Evolutionary conservation across 1,140 invertebrate genomes (phyloP).

Genomic region (Tetranychus urticae): DNA sequence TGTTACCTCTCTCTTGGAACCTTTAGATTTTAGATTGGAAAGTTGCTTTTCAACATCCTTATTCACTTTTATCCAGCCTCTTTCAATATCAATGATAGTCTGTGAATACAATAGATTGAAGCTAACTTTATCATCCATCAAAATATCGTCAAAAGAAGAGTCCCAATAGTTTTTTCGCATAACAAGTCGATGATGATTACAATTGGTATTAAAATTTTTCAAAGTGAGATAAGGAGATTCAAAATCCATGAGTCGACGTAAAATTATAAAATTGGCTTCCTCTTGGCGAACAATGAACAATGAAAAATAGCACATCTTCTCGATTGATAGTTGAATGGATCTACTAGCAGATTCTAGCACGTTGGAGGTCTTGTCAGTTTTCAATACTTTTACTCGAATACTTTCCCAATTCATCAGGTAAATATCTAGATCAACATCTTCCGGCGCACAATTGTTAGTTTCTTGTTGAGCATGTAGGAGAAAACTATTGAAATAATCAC

Average conservation of each 20-base stretch:
- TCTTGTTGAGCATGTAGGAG: conserved; percentile 68
- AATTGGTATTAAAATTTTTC: conserved; percentile 24
- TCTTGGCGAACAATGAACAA: conserved; percentile 41
- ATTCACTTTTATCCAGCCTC: conserved; percentile 51
- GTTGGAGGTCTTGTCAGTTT: conserved; percentile 52
- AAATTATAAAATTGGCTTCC: conserved; percentile 23
- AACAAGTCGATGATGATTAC: conserved; percentile 33
- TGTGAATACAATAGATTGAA: conserved; percentile 69
- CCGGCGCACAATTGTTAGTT: conserved; percentile 26
- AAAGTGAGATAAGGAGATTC: conserved; percentile 84
- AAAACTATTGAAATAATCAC: conserved; percentile 59
- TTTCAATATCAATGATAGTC: conserved; percentile 54
- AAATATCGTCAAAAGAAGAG: conserved; percentile 46
- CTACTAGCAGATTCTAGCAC: conserved; percentile 51
- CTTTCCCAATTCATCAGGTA: conserved; percentile 61
- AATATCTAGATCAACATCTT: conserved; percentile 50
- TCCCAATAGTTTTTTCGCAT: conserved; percentile 76
- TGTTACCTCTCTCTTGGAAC: conserved; percentile 51
- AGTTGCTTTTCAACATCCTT: conserved; percentile 43
- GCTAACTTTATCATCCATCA: conserved; percentile 50
- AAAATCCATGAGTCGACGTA: conserved; percentile 75
- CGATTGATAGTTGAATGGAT: conserved; percentile 42
- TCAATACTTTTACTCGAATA: conserved; percentile 49
- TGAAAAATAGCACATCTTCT: conserved; percentile 61
- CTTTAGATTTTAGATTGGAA: conserved; percentile 38